Percentiles rank a stretch among this genome's conserved stretches.
Conservation (phyloP, 2,888 invertebrate species). For the Eupsilia transversa region DNA sequence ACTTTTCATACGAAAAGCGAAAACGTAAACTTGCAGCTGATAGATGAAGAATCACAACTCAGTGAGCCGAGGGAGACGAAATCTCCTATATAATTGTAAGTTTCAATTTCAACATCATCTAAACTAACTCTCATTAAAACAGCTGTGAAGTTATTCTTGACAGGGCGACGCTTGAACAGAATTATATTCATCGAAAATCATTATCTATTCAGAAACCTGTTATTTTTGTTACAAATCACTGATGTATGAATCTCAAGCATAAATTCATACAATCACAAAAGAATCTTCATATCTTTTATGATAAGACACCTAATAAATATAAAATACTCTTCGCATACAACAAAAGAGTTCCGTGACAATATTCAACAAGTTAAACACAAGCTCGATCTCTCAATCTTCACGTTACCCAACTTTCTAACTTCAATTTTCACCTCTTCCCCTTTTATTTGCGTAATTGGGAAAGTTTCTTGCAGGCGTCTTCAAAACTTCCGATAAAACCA, state of each 20-base stretch:
- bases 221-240: constrained; percentile 29
- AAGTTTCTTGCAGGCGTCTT: constrained; percentile 64
- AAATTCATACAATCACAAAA: constrained; percentile 15
- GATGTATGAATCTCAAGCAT: constrained; percentile 6
- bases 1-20: constrained; percentile 83
- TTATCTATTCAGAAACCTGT: neutral
- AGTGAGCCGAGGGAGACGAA: constrained; percentile 80
- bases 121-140: constrained; percentile 5
- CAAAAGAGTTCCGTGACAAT: constrained; percentile 45
- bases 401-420: constrained; percentile 43
- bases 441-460: constrained; percentile 65
- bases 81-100: constrained; percentile 80
- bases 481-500: constrained; percentile 62
- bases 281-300: neutral
- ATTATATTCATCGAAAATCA: neutral
- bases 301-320: constrained; percentile 9
- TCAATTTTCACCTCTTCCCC: constrained; percentile 56
- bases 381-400: constrained; percentile 43
- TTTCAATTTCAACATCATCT: constrained; percentile 53
- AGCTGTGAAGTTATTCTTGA: neutral
- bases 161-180: neutral
- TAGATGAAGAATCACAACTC: constrained; percentile 85
- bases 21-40: constrained; percentile 84
- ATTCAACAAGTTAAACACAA: constrained; percentile 59
- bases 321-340: constrained; percentile 31